Percentiles rank a stretch among this genome's conserved stretches.
phyloP scores from a whole-genome alignment of 2,888 invertebrate genomes.

The Epistrophe grossulariae region DNA sequence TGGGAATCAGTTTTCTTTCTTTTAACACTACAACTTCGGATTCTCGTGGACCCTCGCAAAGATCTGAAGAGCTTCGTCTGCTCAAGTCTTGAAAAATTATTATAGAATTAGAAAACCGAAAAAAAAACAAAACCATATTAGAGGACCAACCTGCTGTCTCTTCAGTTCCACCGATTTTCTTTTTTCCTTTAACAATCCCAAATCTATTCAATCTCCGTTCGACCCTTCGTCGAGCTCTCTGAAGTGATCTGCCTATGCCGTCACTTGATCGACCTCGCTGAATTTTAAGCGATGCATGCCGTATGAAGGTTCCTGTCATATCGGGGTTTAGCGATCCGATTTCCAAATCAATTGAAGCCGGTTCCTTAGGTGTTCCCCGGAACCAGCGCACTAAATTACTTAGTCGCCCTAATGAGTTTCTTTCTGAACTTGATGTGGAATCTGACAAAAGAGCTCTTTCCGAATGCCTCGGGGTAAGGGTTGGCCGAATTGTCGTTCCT shows the following conservation, averaged over 20 bases:
- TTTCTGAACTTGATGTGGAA: slow-evolving; percentile 84
- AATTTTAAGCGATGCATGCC: slow-evolving; percentile 84
- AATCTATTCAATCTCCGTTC: slow-evolving; percentile 95
- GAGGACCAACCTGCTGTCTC: slow-evolving; percentile 89
- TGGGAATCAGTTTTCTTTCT: slow-evolving; percentile 93
- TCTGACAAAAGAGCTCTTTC: slow-evolving; percentile 89
- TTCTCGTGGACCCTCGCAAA: slow-evolving; percentile 91
- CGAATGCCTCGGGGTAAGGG: slow-evolving; percentile 93
- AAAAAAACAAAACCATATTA: slow-evolving; percentile 81
- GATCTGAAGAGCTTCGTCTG: slow-evolving; percentile 92
- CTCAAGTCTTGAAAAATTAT: slow-evolving; percentile 86
- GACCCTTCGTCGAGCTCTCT: slow-evolving; percentile 93
- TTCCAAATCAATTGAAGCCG: slow-evolving; percentile 85
- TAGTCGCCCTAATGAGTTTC: slow-evolving; percentile 85
- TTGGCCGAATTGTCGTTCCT: slow-evolving; percentile 83
- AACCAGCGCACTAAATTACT: slow-evolving; percentile 90
- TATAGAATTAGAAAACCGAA: background rate
- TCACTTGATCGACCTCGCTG: slow-evolving; percentile 83
- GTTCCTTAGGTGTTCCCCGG: slow-evolving; percentile 86
- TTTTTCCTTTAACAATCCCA: slow-evolving; percentile 93
- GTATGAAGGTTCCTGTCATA: slow-evolving; percentile 85
- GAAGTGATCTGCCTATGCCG: slow-evolving; percentile 87
- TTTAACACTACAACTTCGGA: slow-evolving; percentile 95
- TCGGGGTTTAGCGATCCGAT: slow-evolving; percentile 86
- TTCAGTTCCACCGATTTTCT: slow-evolving; percentile 94